phyloP scores from a whole-genome alignment of 2,797 vertebrate species.

The Sparus aurata region DNA sequence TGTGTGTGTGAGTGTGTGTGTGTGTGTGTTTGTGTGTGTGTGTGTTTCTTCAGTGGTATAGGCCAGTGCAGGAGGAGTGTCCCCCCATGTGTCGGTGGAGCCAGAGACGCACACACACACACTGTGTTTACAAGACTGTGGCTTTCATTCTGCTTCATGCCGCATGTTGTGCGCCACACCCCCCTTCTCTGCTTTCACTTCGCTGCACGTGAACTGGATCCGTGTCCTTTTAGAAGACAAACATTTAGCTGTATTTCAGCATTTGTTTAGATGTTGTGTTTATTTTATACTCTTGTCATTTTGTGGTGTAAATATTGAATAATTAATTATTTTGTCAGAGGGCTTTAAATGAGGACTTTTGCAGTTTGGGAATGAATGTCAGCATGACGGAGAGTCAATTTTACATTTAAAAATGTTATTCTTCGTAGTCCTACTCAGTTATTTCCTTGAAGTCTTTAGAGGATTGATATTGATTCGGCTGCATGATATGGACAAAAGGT shows the following conservation, averaged over 20 bases:
- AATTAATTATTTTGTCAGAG: not conserved
- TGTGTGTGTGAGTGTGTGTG: too few relatives aligned
- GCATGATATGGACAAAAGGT: too few relatives aligned
- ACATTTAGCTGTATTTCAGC: not conserved
- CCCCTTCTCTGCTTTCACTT: conserved; percentile 26
- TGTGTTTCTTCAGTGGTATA: conserved; percentile 49
- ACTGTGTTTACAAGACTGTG: conserved; percentile 53
- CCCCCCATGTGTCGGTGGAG: conserved; percentile 51
- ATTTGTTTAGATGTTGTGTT: not conserved
- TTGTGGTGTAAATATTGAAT: not conserved
- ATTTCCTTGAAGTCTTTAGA: not conserved
- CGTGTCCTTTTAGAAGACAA: conserved; percentile 3
- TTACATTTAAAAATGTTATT: not conserved
- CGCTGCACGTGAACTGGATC: conserved; percentile 15
- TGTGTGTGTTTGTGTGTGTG: conserved; percentile 25
- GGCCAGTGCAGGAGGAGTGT: conserved; percentile 49
- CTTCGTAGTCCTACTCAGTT: not conserved
- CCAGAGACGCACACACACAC: conserved; percentile 16
- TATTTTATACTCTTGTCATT: not conserved
- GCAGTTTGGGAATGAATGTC: not conserved
- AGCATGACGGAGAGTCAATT: not conserved
- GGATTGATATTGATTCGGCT: not conserved
- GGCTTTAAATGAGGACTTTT: not conserved
- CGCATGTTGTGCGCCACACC: conserved; percentile 56
- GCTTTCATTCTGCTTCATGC: conserved; percentile 51